Percentiles rank a stretch among this genome's conserved stretches.
phyloP scores from a whole-genome alignment of 2,888 invertebrate species.

The Pyrgus malvae region DNA sequence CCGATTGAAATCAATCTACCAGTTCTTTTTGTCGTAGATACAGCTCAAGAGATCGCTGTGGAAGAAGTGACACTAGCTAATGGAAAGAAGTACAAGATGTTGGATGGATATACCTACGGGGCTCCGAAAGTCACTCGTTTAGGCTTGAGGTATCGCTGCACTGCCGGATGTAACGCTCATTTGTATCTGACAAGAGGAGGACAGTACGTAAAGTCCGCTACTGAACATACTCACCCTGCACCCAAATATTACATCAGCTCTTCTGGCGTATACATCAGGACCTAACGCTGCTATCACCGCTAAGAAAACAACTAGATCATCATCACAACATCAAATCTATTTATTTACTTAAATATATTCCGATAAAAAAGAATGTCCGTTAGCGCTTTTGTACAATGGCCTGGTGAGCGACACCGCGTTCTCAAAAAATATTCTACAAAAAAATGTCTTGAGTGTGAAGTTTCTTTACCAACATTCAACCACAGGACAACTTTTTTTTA shows the following conservation, averaged over 20 bases:
- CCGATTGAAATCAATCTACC: too few relatives aligned
- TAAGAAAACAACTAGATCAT: too few relatives aligned
- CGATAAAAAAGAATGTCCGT: too few relatives aligned
- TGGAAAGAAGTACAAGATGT: constrained; percentile 33
- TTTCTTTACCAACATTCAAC: too few relatives aligned
- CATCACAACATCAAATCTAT: too few relatives aligned
- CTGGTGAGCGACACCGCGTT: too few relatives aligned
- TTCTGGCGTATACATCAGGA: constrained; percentile 37
- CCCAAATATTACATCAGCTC: constrained; percentile 33
- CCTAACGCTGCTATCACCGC: too few relatives aligned
- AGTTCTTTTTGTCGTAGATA: neutral
- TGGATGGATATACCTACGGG: constrained; percentile 35
- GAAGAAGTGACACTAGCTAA: constrained; percentile 30
- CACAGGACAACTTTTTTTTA: too few relatives aligned
- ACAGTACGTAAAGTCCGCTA: constrained; percentile 28
- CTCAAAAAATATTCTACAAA: too few relatives aligned
- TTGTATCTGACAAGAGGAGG: constrained; percentile 36
- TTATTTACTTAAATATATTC: too few relatives aligned
- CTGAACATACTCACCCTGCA: constrained; percentile 39
- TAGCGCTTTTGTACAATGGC: too few relatives aligned
- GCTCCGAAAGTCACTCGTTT: constrained; percentile 16
- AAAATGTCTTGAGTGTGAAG: too few relatives aligned
- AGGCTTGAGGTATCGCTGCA: constrained; percentile 35
- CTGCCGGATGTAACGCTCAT: constrained; percentile 30
- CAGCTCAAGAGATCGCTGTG: neutral